Percentiles rank a stretch among this genome's conserved stretches.
phyloP scores from a whole-genome alignment of 2,113 vertebrate genomes.

The Pygoscelis adeliae region DNA sequence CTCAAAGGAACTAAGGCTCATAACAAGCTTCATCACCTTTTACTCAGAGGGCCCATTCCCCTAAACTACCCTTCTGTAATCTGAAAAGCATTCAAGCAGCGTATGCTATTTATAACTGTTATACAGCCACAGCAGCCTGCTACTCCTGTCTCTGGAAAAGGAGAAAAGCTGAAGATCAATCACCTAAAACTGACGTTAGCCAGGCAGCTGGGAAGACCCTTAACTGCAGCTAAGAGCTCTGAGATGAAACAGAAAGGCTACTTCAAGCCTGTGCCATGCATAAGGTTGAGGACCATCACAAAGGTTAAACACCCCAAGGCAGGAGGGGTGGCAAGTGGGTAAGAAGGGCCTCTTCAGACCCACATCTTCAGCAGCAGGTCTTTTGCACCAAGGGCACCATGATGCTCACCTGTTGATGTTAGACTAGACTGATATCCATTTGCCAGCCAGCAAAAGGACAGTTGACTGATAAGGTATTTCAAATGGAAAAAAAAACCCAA shows the following conservation, averaged over 20 bases:
- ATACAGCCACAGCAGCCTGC: not conserved
- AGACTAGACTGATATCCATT: not conserved
- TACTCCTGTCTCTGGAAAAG: not conserved
- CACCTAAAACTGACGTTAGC: not conserved
- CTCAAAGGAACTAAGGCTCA: not conserved
- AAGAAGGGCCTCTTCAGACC: not conserved
- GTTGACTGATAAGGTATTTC: not conserved
- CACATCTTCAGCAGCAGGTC: not conserved
- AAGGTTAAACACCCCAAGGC: not conserved
- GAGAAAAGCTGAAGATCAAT: not conserved
- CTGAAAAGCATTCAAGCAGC: not conserved
- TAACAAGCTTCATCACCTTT: not conserved
- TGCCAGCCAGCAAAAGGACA: not conserved
- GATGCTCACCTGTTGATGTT: not conserved
- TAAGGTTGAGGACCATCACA: accelerated
- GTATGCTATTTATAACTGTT: not conserved
- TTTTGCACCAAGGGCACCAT: not conserved
- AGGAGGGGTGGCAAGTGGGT: not conserved
- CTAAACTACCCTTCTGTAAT: not conserved
- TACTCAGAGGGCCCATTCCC: not conserved
- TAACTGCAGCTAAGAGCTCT: not conserved
- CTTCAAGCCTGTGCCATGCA: not conserved
- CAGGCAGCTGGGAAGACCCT: not conserved
- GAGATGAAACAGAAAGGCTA: not conserved
- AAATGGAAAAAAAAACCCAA: not conserved